These are phyloP conservation scores for Chunga burmeisteri DNA, from an alignment of 2,113 vertebrate species.

Conservation along the genomic window DNA sequence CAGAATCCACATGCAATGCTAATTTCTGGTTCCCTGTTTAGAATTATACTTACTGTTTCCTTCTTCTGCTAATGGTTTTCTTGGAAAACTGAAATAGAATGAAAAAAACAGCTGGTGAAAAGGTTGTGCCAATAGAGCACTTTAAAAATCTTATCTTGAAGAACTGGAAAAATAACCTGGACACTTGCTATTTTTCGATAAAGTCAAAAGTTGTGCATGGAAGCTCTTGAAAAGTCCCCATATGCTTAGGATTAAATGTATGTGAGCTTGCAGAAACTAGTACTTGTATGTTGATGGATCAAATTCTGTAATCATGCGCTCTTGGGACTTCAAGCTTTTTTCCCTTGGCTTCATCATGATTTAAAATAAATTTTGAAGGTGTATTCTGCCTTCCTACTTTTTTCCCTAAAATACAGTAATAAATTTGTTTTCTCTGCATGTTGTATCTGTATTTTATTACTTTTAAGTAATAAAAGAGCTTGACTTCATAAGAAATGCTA, in stretches of 20 bases:
- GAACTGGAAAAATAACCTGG: conserved; percentile 43
- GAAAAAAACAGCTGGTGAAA: conserved; percentile 28
- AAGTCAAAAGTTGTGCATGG: not conserved
- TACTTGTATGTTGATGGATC: not conserved
- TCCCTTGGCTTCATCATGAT: not conserved
- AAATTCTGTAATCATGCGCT: not conserved
- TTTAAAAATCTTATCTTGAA: conserved; percentile 49
- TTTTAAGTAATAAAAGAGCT: not conserved
- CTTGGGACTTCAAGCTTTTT: not conserved
- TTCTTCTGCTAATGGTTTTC: conserved; percentile 46
- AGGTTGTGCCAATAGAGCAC: conserved; percentile 27
- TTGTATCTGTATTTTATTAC: not conserved
- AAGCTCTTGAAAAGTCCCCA: not conserved
- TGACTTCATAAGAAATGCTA: not conserved
- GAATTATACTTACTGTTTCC: not conserved
- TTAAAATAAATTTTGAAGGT: not conserved
- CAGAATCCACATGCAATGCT: conserved; percentile 7
- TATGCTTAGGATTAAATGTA: not conserved
- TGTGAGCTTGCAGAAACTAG: not conserved
- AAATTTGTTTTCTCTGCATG: not conserved
- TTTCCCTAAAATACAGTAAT: not conserved
- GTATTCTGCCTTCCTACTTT: not conserved
- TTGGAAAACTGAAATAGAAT: conserved; percentile 47
- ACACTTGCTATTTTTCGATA: not conserved
- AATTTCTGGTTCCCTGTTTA: conserved; percentile 25